phyloP scores from a whole-genome alignment of 1,140 invertebrate species.

The Zaprionus taronus region DNA sequence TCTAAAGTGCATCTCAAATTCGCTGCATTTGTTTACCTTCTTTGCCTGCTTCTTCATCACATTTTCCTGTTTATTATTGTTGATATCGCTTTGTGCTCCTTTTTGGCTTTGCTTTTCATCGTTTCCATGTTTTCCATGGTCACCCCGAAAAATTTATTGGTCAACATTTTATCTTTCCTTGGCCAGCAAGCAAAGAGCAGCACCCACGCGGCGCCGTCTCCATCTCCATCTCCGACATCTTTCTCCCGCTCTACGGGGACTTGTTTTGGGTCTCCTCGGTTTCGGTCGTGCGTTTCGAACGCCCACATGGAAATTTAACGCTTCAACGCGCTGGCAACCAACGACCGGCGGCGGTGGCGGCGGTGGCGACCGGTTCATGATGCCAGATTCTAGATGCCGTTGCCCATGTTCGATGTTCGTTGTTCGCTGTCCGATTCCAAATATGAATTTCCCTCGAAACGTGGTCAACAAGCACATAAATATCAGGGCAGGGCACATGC shows the following conservation, averaged over 20 bases:
- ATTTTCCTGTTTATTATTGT: constrained; percentile 58
- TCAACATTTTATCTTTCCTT: constrained; percentile 72
- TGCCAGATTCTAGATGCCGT: constrained; percentile 35
- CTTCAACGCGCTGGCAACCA: constrained; percentile 65
- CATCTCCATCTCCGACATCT: no score
- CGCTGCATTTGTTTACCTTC: constrained; percentile 16
- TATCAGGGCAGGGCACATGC: constrained; percentile 27
- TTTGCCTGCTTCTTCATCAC: neutral
- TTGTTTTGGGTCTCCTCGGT: constrained; percentile 50
- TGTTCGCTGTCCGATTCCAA: constrained; percentile 8
- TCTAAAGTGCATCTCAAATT: constrained; percentile 47
- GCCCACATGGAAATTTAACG: constrained; percentile 78
- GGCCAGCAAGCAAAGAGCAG: constrained; percentile 28
- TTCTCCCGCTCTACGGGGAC: constrained; percentile 27
- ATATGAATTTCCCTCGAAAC: constrained; percentile 41
- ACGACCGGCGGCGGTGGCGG: constrained; percentile 20
- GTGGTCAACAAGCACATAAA: constrained; percentile 45
- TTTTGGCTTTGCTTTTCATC: constrained; percentile 47
- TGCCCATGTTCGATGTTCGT: constrained; percentile 13
- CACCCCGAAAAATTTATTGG: constrained; percentile 76
- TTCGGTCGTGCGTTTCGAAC: constrained; percentile 27
- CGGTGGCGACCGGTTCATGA: constrained; percentile 41
- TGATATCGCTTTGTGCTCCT: constrained; percentile 48
- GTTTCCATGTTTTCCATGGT: constrained; percentile 59
- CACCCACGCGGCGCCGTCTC: constrained; percentile 45